Evolutionary conservation across 2,113 vertebrate genomes (phyloP), one percentile per base, ranked within the genome.

Genomic region (Rhinogobius similis): DNA sequence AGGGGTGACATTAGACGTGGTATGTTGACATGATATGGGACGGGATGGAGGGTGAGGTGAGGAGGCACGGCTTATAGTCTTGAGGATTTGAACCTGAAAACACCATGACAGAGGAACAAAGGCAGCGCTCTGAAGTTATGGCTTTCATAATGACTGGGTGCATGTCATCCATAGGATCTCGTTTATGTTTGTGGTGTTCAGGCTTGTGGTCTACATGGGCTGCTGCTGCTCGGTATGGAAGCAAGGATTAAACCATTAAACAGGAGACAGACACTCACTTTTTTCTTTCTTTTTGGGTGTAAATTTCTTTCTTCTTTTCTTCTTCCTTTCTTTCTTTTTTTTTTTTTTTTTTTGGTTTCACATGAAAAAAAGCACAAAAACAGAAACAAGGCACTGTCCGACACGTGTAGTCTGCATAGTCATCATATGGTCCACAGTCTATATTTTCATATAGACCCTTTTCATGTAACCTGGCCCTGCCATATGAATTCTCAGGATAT

Each of bases 1-100:
- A 58, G 64, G 63, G 84, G 75, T 85, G 83, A 83, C 84, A 85
- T 86, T 90, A 86, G 69, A 85, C 64, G 53, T 62, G 79, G 71
- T 78, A 56, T 75, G 50, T 50, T 81, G 85, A 82, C 77, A 69
- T 76, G 79, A 83, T 68, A 76, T 46, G 36, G 62, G 65, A 70
- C 67, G 61, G 61, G 67, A 63, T 70, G 68, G 67, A 67, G 81
- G 73, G 72, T 79, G 62, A 78, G 83, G 73, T 81, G 79, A 79
- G 72, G 73, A 77, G 73, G 55, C 70, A 71, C 55, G 38, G 58
- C 44, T 73, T 69, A 59, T 16, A 10, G 75, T 83, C 61, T 41
- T 44, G 63, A 73, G 77, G 81, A 86, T 87, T 79, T 85, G 48
- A 78, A 32, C 61, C 73, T 55, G 77, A 79, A 85, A 85, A 70